Evolutionary conservation across 2,888 invertebrate species (phyloP).

Genomic region (Mylabris sibirica): DNA sequence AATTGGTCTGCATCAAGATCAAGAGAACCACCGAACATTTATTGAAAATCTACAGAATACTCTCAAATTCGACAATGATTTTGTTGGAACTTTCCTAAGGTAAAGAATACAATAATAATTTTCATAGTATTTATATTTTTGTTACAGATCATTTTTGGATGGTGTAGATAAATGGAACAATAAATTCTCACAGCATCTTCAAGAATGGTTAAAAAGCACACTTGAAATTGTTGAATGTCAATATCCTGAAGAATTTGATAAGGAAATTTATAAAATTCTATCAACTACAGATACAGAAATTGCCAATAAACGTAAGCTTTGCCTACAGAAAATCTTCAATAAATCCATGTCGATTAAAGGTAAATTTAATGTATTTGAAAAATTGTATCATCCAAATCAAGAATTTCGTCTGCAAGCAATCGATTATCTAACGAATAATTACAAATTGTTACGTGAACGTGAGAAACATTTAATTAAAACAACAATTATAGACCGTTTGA

Average conservation of each 20-base stretch:
- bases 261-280: conserved; percentile 69
- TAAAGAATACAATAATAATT: conserved; percentile 54
- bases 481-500: conserved; percentile 70
- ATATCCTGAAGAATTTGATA: conserved; percentile 77
- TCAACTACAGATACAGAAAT: conserved; percentile 31
- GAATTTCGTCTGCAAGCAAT: conserved; percentile 73
- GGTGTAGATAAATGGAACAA: conserved; percentile 39
- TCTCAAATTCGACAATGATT: conserved; percentile 66
- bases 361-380: conserved; percentile 67
- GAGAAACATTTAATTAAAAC: conserved; percentile 70
- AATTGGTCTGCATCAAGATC: conserved; percentile 62
- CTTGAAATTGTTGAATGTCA: conserved; percentile 71
- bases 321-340: conserved; percentile 49
- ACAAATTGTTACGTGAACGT: conserved; percentile 62
- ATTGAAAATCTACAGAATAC: conserved; percentile 68
- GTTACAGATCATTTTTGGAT: conserved; percentile 52
- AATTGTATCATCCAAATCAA: conserved; percentile 75
- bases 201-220: conserved; percentile 56
- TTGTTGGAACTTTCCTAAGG: conserved; percentile 67
- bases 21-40: conserved; percentile 65
- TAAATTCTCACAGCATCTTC: conserved; percentile 40
- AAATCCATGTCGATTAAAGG: conserved; percentile 42
- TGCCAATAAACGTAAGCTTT: conserved; percentile 38
- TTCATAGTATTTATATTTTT: conserved; percentile 9
- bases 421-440: conserved; percentile 68